phyloP scores from a whole-genome alignment of 2,113 vertebrate species.

The Platichthys stellatus region DNA sequence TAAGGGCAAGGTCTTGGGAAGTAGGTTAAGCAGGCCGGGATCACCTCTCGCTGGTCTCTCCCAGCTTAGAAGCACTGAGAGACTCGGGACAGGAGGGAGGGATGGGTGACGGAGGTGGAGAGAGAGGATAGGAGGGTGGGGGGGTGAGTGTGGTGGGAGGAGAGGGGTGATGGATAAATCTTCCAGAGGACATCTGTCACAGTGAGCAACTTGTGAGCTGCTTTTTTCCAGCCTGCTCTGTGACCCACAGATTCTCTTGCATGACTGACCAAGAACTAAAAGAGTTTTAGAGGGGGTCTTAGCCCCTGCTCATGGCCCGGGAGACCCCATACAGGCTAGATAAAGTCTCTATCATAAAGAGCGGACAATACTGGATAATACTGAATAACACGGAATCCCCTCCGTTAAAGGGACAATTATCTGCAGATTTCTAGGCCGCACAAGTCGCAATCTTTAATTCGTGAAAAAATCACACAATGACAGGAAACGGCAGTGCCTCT shows the following conservation, averaged over 20 bases:
- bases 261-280: slow-evolving; percentile 73
- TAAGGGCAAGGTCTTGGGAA: slow-evolving; percentile 75
- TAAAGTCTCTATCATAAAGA: slow-evolving; percentile 21
- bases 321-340: slow-evolving; percentile 57
- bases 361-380: slow-evolving; percentile 5
- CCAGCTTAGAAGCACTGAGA: slow-evolving; percentile 60
- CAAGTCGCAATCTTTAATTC: not conserved
- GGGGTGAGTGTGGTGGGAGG: slow-evolving; percentile 15
- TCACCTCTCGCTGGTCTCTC: slow-evolving; percentile 63
- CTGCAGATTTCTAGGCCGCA: not conserved
- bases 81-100: slow-evolving; percentile 32
- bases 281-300: slow-evolving; percentile 49
- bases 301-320: slow-evolving; percentile 43
- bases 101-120: slow-evolving; percentile 52
- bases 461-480: not conserved
- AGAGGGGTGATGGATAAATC: slow-evolving; percentile 59
- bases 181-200: slow-evolving; percentile 75
- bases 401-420: not conserved
- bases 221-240: slow-evolving; percentile 62
- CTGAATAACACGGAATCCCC: slow-evolving; percentile 5
- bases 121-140: not conserved
- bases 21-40: slow-evolving; percentile 75
- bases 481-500: not conserved
- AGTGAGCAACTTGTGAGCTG: slow-evolving; percentile 72
- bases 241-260: slow-evolving; percentile 73